Conservation (phyloP, 2,888 invertebrate genomes). For the Herminia tarsipennalis region DNA sequence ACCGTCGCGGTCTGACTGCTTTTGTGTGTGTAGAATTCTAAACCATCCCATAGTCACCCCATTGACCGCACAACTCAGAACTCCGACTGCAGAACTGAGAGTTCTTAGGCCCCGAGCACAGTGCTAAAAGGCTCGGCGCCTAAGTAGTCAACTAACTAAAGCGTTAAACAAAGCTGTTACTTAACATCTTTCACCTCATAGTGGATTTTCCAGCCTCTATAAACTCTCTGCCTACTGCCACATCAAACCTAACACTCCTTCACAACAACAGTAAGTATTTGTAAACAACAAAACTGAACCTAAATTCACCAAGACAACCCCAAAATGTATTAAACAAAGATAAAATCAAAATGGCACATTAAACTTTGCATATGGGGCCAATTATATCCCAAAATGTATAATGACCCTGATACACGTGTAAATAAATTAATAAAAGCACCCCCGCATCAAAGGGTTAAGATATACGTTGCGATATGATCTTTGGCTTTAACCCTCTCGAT, state of each 20-base stretch:
- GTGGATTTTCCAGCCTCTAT: too few relatives aligned
- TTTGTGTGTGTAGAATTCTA: too few relatives aligned
- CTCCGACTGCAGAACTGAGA: too few relatives aligned
- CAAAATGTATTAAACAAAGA: conserved; percentile 72
- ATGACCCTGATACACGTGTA: conserved; percentile 73
- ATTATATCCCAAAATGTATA: conserved; percentile 74
- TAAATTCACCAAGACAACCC: conserved; percentile 32
- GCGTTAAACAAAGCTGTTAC: too few relatives aligned
- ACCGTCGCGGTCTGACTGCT: too few relatives aligned
- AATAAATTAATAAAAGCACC: conserved; percentile 83
- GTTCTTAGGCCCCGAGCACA: too few relatives aligned
- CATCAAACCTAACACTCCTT: background rate
- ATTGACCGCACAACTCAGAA: too few relatives aligned
- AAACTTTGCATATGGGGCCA: conserved; percentile 82
- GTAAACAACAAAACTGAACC: conserved; percentile 4
- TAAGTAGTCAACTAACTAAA: too few relatives aligned
- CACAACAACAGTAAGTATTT: background rate
- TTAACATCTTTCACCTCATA: too few relatives aligned
- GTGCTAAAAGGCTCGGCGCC: too few relatives aligned
- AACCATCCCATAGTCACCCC: too few relatives aligned
- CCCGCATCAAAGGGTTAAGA: conserved; percentile 74
- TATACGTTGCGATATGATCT: conserved; percentile 72
- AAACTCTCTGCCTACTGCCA: too few relatives aligned
- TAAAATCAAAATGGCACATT: conserved; percentile 72
- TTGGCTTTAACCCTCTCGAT: conserved; percentile 50